These are phyloP conservation scores for Spilarctia lutea DNA, from an alignment of 2,888 invertebrate species.

Conservation along the genomic window DNA sequence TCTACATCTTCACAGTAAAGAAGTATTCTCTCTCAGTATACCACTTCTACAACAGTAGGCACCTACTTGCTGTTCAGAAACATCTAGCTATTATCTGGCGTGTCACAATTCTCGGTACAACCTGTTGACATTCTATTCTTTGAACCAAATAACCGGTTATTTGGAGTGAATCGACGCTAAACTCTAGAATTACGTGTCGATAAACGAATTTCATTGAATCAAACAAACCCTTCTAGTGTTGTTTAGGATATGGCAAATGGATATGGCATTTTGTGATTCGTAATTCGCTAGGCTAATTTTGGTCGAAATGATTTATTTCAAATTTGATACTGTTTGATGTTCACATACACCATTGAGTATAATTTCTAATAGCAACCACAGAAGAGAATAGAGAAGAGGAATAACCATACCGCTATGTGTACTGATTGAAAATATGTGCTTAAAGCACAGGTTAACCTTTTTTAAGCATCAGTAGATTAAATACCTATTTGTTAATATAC, in stretches of 20 bases:
- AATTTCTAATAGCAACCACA: neutral
- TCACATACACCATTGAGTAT: neutral
- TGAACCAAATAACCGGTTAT: constrained; percentile 71
- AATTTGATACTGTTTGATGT: neutral
- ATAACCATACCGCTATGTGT: no score
- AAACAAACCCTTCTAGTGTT: constrained; percentile 45
- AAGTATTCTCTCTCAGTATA: constrained; percentile 8
- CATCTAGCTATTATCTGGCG: constrained; percentile 49
- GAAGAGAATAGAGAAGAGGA: neutral
- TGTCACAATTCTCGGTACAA: constrained; percentile 61
- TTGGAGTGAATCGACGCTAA: constrained; percentile 62
- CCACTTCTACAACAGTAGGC: constrained; percentile 29
- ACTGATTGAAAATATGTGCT: no score
- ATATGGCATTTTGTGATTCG: constrained; percentile 36
- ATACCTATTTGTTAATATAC: no score
- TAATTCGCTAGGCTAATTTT: neutral
- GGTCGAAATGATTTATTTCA: neutral
- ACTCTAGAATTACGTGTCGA: constrained; percentile 62
- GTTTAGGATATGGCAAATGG: constrained; percentile 27
- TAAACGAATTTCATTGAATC: constrained; percentile 58
- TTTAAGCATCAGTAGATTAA: no score
- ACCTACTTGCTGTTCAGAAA: constrained; percentile 13
- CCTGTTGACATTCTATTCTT: constrained; percentile 74
- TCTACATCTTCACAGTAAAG: neutral
- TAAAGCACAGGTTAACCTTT: no score